Percentiles rank a stretch among this genome's conserved stretches.
Evolutionary conservation across 2,888 invertebrate genomes (phyloP).

Genomic region (Tholera decimalis): DNA sequence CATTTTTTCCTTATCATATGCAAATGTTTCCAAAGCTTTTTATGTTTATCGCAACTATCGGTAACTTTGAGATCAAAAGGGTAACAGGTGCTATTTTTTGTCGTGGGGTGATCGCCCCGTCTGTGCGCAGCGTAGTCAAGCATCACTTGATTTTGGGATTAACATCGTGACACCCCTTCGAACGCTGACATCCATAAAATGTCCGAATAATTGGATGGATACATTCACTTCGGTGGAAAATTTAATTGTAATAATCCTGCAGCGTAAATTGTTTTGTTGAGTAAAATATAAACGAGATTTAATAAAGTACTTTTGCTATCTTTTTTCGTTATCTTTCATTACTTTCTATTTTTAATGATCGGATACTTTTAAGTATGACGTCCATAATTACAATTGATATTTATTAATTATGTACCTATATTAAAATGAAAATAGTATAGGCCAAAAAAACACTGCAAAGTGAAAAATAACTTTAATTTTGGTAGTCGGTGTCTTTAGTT

Average conservation of each 20-base stretch:
- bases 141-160: slow-evolving; percentile 64
- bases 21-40: slow-evolving; percentile 51
- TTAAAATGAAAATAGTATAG: no score
- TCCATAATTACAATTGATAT: no score
- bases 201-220: slow-evolving; percentile 61
- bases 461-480: no score
- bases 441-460: no score
- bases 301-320: background rate
- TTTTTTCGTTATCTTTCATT: background rate
- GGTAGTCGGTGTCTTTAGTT: no score
- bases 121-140: slow-evolving; percentile 37
- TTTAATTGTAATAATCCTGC: slow-evolving; percentile 47
- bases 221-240: slow-evolving; percentile 46
- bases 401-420: no score
- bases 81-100: slow-evolving; percentile 61
- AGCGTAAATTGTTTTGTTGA: slow-evolving; percentile 11
- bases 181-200: slow-evolving; percentile 56
- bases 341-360: background rate
- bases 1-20: slow-evolving; percentile 61
- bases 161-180: slow-evolving; percentile 50
- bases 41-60: slow-evolving; percentile 54
- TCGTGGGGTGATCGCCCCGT: slow-evolving; percentile 45
- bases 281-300: slow-evolving; percentile 21
- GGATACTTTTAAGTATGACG: no score
- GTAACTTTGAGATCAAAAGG: slow-evolving; percentile 34